Evolutionary conservation across 2,797 vertebrate genomes (phyloP).

Genomic region (Echeneis naucrates): DNA sequence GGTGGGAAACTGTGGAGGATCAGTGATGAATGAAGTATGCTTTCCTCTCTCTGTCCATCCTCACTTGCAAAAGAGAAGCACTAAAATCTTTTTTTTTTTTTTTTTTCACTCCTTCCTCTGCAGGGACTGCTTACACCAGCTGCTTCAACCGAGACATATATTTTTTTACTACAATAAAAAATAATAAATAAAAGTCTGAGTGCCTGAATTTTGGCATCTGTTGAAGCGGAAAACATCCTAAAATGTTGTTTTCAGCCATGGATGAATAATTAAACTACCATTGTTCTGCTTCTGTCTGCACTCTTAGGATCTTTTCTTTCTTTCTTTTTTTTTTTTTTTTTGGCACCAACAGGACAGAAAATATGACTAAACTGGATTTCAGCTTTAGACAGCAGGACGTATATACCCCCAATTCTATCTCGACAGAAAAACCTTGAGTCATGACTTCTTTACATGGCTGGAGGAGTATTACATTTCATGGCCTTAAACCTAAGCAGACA

Average conservation of each 20-base stretch:
- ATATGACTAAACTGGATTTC: slow-evolving; percentile 15
- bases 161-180: slow-evolving; percentile 42
- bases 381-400: neutral
- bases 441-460: slow-evolving; percentile 36
- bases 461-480: slow-evolving; percentile 52
- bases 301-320: too few relatives aligned
- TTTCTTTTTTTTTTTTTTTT: slow-evolving; percentile 16
- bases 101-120: neutral
- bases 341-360: slow-evolving; percentile 23
- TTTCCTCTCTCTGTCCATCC: slow-evolving; percentile 49
- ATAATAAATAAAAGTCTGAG: neutral
- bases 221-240: too few relatives aligned
- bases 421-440: slow-evolving; percentile 31
- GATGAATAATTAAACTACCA: neutral
- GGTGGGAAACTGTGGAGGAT: slow-evolving; percentile 45
- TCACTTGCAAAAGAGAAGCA: slow-evolving; percentile 19
- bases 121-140: slow-evolving; percentile 50
- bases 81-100: slow-evolving; percentile 23
- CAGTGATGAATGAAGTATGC: slow-evolving; percentile 41
- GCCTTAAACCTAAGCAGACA: slow-evolving; percentile 30
- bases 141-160: slow-evolving; percentile 44
- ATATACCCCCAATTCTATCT: slow-evolving; percentile 7
- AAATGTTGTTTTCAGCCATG: neutral
- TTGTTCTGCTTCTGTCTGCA: neutral
- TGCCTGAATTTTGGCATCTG: neutral